Conservation (phyloP, 2,888 invertebrate species). For the Tubulanus polymorphus region DNA sequence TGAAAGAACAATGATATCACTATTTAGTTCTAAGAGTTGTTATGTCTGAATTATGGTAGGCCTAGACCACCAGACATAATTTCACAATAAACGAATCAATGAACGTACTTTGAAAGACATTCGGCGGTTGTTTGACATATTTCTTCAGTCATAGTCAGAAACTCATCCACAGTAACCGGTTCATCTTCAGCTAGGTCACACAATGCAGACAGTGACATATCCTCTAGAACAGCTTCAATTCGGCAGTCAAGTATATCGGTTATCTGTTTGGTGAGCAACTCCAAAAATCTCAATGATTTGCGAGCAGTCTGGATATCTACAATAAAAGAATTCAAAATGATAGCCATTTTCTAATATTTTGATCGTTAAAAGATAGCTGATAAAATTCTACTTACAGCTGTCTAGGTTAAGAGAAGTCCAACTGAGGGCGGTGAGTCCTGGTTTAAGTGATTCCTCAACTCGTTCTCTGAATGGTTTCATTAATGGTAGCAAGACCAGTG, state of each 20-base stretch:
- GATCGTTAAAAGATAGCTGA: constrained; percentile 41
- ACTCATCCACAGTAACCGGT: constrained; percentile 82
- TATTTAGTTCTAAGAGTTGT: too few relatives aligned
- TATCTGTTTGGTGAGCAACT: constrained; percentile 59
- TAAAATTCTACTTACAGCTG: constrained; percentile 67
- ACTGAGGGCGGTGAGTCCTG: constrained; percentile 75
- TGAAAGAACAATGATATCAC: too few relatives aligned
- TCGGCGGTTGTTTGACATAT: constrained; percentile 54
- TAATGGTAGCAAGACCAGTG: constrained; percentile 81
- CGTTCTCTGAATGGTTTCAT: constrained; percentile 83
- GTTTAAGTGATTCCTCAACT: constrained; percentile 76
- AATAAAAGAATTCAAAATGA: constrained; percentile 10
- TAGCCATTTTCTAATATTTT: background rate
- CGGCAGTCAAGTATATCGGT: constrained; percentile 88
- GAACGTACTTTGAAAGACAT: constrained; percentile 54
- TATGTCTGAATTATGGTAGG: too few relatives aligned
- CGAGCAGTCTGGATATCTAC: constrained; percentile 43
- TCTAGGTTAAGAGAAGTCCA: constrained; percentile 66
- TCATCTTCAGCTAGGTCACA: constrained; percentile 77
- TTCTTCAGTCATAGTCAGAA: constrained; percentile 75
- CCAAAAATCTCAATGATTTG: constrained; percentile 40
- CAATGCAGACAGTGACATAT: constrained; percentile 80
- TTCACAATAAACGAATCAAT: too few relatives aligned
- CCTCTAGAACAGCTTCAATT: constrained; percentile 78
- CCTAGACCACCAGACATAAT: too few relatives aligned